Base-by-base conservation (phyloP, 2,888 invertebrate species). In the Exocentrus adspersus region DNA sequence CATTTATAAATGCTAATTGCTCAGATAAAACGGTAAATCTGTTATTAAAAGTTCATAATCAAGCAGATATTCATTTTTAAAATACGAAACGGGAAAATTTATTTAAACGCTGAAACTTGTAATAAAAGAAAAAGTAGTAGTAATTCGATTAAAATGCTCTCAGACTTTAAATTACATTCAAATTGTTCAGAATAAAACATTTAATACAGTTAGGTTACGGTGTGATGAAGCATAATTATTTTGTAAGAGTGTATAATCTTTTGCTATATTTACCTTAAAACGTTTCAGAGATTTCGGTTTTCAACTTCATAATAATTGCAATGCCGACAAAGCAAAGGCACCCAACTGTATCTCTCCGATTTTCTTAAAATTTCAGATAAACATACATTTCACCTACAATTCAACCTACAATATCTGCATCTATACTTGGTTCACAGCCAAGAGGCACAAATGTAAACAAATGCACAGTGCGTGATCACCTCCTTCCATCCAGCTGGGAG, bases 111-210 rank as follows among this genome's bases (percentile, higher is more conserved):
- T 46, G 46, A 30, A 57, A 57, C 12, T 5, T 45, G 45, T 46
- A 57, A 57, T 56, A 51, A 46, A 46, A 50, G 50, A 52, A 64
- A 59, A 63, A 54, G 63, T 62, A 61, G 53, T 61, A 60, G 42
- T 52, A 65, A 62, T 67, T 58, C 60, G 62, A 69, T 67, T 69
- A 67, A 61, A 68, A 57, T 60, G 48, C 63, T 65, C 63, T 70
- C 64, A 59, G 64, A 66, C 60, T 70, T 62, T 65, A 70, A 69
- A 71, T 72, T 70, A 62, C 65, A 54, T 64, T 62, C 32, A 62
- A 65, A 69, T 69, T 70, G 62, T 65, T 71, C 64, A 10, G 45
- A 50, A 67, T 62, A 60, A 62, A 65, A 64, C 56, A 62, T 46
- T 54, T 56, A 48, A 51, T 51, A 12, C 32, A 51, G 32, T 51